Base-by-base conservation (phyloP, 2,888 invertebrate genomes). In the Julus scandinavius region DNA sequence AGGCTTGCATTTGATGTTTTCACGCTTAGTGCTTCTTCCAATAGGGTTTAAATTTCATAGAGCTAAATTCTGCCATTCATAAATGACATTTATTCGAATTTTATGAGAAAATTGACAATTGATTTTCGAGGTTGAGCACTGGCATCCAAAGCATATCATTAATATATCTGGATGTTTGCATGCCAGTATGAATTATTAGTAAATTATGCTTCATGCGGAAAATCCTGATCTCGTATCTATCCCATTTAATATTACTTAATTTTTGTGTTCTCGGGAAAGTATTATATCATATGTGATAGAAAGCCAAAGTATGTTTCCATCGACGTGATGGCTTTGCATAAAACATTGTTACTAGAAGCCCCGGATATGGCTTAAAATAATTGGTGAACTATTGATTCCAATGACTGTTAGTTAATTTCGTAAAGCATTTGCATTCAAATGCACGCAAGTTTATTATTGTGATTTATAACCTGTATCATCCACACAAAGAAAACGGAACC, bases 61-160 rank as follows among this genome's bases (percentile, higher is more conserved):
- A 72, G 72, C 72, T 72, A 85, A 85, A 41, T 85, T 85, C 85
- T 85, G 85, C 85, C 85, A 85, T 85, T 85, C 85, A 85, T 85
- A 41, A 45, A 85, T 85, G 85, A 85, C 85, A 85, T 85, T 85
- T 85, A 85, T 85, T 85, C 41, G 41, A 85, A 85, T 45, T 85
- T 85, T 85, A 49, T 72, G 72, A 72, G 72, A 20, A 72, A 72
- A 72, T 72, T 72, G 72, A 72, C 72, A 72, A 72, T 29, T 72
- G 72, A 72, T 72, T 72, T 72, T 72, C 11, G 72, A 72, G 72
- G 72, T 72, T 72, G 72, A 72, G 11, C 72, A 72, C 72, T 72
- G 72, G 72, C 72, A 72, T 72, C 72, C 29, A n/a, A 72, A 72
- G 9, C 72, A 11, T 72, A 72, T 72, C 72, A 72, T 72, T 72